Percentiles rank a stretch among this genome's conserved stretches.
Conservation (phyloP, 2,113 vertebrate species). For the Melanerpes aurifrons region DNA sequence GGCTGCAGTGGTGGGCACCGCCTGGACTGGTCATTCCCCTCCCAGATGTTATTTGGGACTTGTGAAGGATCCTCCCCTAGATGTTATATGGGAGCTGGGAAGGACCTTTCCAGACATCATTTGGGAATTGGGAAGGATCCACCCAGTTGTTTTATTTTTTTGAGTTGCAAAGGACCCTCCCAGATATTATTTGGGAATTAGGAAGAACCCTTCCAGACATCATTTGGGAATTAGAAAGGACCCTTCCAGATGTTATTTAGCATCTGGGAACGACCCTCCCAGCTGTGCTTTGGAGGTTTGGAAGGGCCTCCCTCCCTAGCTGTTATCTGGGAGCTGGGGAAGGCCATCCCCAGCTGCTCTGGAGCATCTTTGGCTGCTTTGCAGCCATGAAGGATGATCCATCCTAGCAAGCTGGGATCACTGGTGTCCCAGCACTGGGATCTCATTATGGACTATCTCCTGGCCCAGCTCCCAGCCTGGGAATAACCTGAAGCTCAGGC, state of each 20-base stretch:
- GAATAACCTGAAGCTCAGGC: fast-evolving
- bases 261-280: no score
- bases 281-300: fast-evolving
- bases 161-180: neutral
- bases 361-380: neutral
- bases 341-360: neutral
- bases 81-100: neutral
- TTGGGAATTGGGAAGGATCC: neutral
- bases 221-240: no score
- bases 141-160: neutral
- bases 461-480: neutral
- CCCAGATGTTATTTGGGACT: neutral
- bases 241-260: no score
- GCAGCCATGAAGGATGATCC: neutral
- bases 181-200: neutral
- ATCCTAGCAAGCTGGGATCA: fast-evolving
- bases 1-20: neutral
- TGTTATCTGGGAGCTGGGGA: neutral
- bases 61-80: neutral
- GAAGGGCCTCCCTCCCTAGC: neutral
- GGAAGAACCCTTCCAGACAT: neutral
- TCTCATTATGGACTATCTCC: fast-evolving
- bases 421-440: neutral
- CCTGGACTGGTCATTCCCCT: fast-evolving
- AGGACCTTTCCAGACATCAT: neutral